phyloP scores from a whole-genome alignment of 2,797 vertebrate genomes.

The Podarcis siculus region DNA sequence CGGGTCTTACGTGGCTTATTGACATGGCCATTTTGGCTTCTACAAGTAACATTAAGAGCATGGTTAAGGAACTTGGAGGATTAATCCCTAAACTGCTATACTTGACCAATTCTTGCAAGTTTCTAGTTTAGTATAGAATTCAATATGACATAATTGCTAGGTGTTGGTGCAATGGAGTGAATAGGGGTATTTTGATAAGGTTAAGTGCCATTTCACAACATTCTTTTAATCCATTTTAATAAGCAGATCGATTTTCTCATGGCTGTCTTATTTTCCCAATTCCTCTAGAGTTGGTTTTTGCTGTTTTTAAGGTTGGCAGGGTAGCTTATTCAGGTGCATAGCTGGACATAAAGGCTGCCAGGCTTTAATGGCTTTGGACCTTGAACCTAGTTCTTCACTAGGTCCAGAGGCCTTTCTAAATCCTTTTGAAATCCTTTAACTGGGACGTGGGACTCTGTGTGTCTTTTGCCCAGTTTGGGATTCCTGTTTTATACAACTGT shows the following conservation, averaged over 20 bases:
- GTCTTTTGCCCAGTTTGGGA: not conserved
- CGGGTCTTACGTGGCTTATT: not conserved
- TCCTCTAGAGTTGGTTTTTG: not conserved
- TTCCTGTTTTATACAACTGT: not conserved
- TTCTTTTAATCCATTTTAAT: not conserved
- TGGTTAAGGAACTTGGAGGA: not conserved
- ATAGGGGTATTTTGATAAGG: not conserved
- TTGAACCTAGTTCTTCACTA: not conserved
- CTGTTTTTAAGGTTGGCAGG: too few species aligned
- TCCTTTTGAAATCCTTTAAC: not conserved
- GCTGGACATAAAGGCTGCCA: not conserved
- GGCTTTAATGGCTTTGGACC: not conserved
- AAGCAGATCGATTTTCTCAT: not conserved
- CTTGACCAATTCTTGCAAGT: not conserved
- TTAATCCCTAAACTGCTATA: not conserved
- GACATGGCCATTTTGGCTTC: not conserved
- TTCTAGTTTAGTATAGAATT: not conserved
- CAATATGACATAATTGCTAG: not conserved
- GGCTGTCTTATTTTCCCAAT: not conserved
- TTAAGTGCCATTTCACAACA: not conserved
- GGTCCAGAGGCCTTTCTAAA: not conserved
- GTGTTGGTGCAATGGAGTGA: not conserved
- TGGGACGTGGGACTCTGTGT: not conserved
- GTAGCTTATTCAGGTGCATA: not conserved
- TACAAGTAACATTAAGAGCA: not conserved